Evolutionary conservation across 2,797 vertebrate genomes (phyloP).

Genomic region (Garrulus glandarius): DNA sequence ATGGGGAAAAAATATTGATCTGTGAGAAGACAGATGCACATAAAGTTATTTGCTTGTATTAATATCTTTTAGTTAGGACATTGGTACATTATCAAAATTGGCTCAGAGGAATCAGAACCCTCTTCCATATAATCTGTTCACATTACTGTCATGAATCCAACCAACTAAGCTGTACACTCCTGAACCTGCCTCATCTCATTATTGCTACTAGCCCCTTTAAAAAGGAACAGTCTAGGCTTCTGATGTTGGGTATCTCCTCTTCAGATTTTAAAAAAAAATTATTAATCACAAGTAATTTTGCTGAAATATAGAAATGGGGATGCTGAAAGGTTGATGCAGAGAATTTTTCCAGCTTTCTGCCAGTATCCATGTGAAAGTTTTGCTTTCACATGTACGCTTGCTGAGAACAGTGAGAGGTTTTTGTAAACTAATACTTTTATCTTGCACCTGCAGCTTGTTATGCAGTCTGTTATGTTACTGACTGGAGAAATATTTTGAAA

Average conservation of each 20-base stretch:
- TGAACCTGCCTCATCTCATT: not conserved
- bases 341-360: too few relatives aligned
- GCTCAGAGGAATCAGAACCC: not conserved
- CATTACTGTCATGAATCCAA: not conserved
- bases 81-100: not conserved
- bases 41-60: not conserved
- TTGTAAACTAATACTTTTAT: too few relatives aligned
- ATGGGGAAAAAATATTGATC: not conserved
- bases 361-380: too few relatives aligned
- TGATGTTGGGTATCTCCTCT: not conserved
- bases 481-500: too few relatives aligned
- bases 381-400: too few relatives aligned
- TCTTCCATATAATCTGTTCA: not conserved
- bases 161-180: not conserved
- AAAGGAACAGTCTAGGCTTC: not conserved
- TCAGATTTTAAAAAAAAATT: not conserved
- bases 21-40: rapidly evolving
- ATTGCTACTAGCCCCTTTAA: not conserved
- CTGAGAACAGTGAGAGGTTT: too few relatives aligned
- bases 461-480: too few relatives aligned
- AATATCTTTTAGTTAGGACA: not conserved
- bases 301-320: not conserved
- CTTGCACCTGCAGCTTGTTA: too few relatives aligned
- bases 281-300: not conserved
- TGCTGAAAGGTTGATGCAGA: too few relatives aligned